Evolutionary conservation across 2,797 vertebrate species (phyloP).

Genomic region (Crenuchus spilurus): DNA sequence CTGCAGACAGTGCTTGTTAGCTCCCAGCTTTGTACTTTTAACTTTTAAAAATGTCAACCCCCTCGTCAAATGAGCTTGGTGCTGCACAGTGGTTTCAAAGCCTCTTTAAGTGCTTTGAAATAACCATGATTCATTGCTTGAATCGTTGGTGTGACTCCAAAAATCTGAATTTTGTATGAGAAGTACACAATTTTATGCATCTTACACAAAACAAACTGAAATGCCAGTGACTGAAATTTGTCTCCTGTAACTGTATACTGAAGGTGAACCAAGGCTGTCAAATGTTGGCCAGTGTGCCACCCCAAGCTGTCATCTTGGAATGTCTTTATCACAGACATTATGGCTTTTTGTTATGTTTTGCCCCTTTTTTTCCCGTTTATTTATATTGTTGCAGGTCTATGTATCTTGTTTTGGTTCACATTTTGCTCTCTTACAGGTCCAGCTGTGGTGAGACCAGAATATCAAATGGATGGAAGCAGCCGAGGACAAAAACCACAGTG

Average conservation of each 20-base stretch:
- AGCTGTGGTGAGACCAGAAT: slow-evolving; percentile 73
- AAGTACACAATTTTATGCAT: not conserved
- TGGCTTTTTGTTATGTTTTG: not conserved
- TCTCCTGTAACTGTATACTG: not conserved
- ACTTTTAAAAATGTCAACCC: not conserved
- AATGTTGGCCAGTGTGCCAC: not conserved
- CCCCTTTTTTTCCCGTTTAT: not conserved
- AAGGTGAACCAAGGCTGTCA: not conserved
- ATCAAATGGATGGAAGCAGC: slow-evolving; percentile 63
- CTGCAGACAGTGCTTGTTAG: slow-evolving; percentile 29
- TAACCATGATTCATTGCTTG: not conserved
- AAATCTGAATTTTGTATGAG: not conserved
- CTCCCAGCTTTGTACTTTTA: slow-evolving; percentile 21
- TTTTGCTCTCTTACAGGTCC: slow-evolving; percentile 64
- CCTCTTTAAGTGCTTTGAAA: not conserved
- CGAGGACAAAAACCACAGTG: slow-evolving; percentile 75
- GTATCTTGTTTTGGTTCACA: slow-evolving; percentile 18
- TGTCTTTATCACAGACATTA: not conserved
- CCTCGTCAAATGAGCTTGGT: not conserved
- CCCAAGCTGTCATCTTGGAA: not conserved
- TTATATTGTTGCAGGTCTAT: not conserved
- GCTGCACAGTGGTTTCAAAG: not conserved
- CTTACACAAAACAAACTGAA: not conserved
- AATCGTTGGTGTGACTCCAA: not conserved
- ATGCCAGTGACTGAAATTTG: not conserved